A percentile compares a stretch with the other conserved stretches of the same genome.
Evolutionary conservation across 92 coral and sea anemone genomes (phyloP).

Genomic region (Chrysogorgia sp.): DNA sequence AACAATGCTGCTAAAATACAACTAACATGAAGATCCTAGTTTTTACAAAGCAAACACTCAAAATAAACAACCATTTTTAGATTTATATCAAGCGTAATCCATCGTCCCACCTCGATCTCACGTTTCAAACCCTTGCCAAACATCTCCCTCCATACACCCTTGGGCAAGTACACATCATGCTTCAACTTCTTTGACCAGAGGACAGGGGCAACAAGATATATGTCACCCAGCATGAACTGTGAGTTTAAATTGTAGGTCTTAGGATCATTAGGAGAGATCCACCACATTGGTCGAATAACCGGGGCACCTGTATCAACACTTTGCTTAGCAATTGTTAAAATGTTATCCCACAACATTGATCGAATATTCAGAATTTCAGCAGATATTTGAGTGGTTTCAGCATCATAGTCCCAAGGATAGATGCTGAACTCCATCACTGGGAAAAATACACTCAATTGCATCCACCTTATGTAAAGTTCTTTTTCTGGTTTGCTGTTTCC

Average conservation of each 20-base stretch:
- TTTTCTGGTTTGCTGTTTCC: slow-evolving; percentile 56
- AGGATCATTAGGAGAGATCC: slow-evolving; percentile 76
- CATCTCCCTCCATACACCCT: slow-evolving; percentile 76
- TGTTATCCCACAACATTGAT: slow-evolving; percentile 54
- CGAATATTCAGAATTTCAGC: slow-evolving; percentile 61
- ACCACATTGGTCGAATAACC: slow-evolving; percentile 80
- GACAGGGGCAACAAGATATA: slow-evolving; percentile 79
- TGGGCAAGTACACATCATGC: slow-evolving; percentile 72
- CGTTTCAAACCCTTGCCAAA: slow-evolving; percentile 56
- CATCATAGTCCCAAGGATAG: slow-evolving; percentile 83
- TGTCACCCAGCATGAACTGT: slow-evolving; percentile 69
- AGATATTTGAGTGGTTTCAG: slow-evolving; percentile 62
- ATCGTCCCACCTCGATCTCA: slow-evolving; percentile 33
- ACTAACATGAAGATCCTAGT: neutral
- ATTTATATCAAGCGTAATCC: slow-evolving; percentile 17
- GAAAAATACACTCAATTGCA: slow-evolving; percentile 72
- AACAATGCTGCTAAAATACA: neutral
- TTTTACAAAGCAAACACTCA: slow-evolving; percentile 30
- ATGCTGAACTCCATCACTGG: slow-evolving; percentile 81
- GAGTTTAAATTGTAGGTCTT: slow-evolving; percentile 65
- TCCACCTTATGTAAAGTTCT: slow-evolving; percentile 82
- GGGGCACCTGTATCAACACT: slow-evolving; percentile 65
- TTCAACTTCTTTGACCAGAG: slow-evolving; percentile 46
- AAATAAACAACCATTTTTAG: slow-evolving; percentile 33
- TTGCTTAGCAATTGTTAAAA: slow-evolving; percentile 61